These are phyloP conservation scores for Tretioscincus oriximinensis DNA, from an alignment of 2,113 vertebrate genomes.

Conservation along the genomic window DNA sequence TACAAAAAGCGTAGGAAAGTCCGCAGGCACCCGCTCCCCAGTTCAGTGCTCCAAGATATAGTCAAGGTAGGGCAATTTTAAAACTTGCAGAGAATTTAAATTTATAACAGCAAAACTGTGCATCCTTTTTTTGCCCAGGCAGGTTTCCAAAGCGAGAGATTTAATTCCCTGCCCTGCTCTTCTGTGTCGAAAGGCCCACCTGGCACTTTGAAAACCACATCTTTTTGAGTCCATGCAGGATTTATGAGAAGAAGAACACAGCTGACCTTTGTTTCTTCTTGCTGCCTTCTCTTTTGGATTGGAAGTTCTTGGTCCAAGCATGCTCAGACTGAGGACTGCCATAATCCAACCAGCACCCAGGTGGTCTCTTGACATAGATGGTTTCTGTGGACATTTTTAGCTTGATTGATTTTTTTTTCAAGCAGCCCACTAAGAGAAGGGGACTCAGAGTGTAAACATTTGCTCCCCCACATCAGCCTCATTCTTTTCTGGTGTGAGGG, in stretches of 20 bases:
- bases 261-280: conserved; percentile 1
- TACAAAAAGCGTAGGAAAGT: background rate
- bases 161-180: conserved; percentile 28
- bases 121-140: conserved; percentile 8
- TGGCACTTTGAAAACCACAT: conserved; percentile 5
- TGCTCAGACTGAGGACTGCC: background rate
- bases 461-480: no score
- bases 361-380: background rate
- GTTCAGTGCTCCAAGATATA: background rate
- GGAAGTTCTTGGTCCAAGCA: background rate
- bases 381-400: background rate
- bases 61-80: conserved; percentile 2
- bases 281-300: background rate
- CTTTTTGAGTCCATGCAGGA: background rate
- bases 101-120: background rate
- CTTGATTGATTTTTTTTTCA: background rate
- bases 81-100: conserved; percentile 18
- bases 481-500: background rate
- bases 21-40: background rate
- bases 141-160: background rate
- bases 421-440: background rate
- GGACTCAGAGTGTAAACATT: no score
- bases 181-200: conserved; percentile 15
- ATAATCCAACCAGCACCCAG: background rate
- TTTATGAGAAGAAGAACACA: conserved; percentile 16